phyloP scores from a whole-genome alignment of 2,888 invertebrate genomes.

The Acheta domesticus region DNA sequence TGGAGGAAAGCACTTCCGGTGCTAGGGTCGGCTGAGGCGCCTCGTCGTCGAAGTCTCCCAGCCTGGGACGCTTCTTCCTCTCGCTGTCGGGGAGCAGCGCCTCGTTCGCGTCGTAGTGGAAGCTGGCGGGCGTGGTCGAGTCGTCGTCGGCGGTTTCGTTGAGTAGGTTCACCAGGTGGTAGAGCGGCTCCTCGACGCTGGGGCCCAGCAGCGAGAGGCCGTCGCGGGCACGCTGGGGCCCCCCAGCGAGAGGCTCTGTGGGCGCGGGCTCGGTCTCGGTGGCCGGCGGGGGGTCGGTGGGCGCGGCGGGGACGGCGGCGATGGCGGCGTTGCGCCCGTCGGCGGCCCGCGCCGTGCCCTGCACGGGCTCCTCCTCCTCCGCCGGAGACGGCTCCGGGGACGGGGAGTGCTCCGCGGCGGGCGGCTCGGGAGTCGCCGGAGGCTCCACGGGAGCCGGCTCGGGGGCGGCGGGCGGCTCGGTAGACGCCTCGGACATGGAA shows the following conservation, averaged over 20 bases:
- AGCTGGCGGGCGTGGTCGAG: not conserved
- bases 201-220: not conserved
- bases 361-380: not conserved
- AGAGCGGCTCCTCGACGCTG: not conserved
- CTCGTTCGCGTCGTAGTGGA: not conserved
- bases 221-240: too few species aligned
- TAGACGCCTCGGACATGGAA: constrained; percentile 29
- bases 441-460: constrained; percentile 28
- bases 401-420: not conserved
- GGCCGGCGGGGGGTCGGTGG: not conserved
- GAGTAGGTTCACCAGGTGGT: not conserved
- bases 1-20: not conserved
- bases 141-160: not conserved
- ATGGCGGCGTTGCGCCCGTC: not conserved
- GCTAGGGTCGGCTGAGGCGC: not conserved
- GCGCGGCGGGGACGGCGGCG: not conserved
- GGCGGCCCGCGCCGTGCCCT: not conserved
- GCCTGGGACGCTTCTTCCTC: not conserved
- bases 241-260: not conserved
- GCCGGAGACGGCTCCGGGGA: not conserved
- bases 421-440: constrained; percentile 23
- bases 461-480: constrained; percentile 22
- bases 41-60: not conserved
- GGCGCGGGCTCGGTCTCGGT: not conserved
- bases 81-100: not conserved